Evolutionary conservation across 2,888 invertebrate genomes (phyloP).

Genomic region (Nysson spinosus): DNA sequence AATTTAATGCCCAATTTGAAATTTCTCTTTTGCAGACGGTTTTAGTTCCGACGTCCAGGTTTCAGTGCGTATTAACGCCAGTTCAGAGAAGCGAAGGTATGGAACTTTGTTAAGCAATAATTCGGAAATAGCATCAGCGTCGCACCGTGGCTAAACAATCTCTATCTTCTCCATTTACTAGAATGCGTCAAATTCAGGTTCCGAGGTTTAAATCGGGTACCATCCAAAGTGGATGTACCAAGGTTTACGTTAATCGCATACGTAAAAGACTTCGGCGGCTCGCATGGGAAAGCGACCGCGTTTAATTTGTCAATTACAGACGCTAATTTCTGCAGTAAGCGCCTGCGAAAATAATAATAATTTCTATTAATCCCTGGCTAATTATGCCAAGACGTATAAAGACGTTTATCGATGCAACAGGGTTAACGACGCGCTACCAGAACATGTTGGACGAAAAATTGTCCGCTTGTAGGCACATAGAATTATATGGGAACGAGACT

Average conservation of each 20-base stretch:
- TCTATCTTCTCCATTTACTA: constrained; percentile 31
- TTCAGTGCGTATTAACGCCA: constrained; percentile 58
- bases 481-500: constrained; percentile 51
- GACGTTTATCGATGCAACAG: constrained; percentile 39
- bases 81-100: constrained; percentile 63
- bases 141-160: too few species aligned
- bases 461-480: constrained; percentile 62
- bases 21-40: constrained; percentile 28
- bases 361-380: neutral
- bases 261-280: constrained; percentile 45
- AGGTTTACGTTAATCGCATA: constrained; percentile 66
- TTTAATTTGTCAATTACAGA: constrained; percentile 70
- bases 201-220: constrained; percentile 51
- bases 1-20: too few species aligned
- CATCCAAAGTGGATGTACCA: constrained; percentile 45
- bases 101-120: neutral
- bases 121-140: too few species aligned
- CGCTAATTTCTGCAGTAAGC: constrained; percentile 66
- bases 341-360: neutral
- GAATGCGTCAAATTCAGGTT: constrained; percentile 66
- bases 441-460: constrained; percentile 51
- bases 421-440: constrained; percentile 67
- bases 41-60: neutral
- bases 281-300: constrained; percentile 59
- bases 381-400: neutral